Conservation (phyloP, 2,888 invertebrate genomes). For the Andrena chrysosceles region DNA sequence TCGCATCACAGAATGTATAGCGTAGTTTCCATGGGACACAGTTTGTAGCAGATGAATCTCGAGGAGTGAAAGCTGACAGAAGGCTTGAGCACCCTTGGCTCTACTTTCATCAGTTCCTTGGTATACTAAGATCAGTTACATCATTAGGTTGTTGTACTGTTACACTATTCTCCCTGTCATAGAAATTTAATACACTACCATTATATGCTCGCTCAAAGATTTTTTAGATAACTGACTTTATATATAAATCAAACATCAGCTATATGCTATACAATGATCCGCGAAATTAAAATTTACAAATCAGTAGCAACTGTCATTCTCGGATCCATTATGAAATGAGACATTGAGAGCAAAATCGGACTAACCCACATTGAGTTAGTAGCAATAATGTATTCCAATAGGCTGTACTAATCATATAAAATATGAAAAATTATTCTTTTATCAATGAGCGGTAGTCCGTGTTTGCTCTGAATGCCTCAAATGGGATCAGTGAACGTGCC, state of each 20-base stretch:
- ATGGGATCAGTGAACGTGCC: not conserved
- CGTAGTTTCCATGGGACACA: conserved; percentile 1
- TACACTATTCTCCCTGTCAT: not conserved
- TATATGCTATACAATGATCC: no score
- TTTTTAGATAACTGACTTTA: no score
- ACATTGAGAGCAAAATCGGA: no score
- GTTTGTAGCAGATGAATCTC: not conserved
- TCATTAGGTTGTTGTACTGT: not conserved
- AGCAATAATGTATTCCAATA: no score
- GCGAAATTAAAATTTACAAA: not conserved
- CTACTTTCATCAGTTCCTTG: not conserved
- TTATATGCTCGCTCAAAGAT: no score
- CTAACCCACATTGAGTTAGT: no score
- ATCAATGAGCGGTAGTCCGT: no score
- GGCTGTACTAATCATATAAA: no score
- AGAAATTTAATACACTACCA: not conserved
- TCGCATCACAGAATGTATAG: conserved; percentile 46
- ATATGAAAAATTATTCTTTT: no score
- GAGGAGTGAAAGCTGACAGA: not conserved
- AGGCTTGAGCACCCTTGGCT: not conserved
- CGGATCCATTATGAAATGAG: not conserved
- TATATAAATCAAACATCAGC: no score
- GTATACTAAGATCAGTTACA: not conserved
- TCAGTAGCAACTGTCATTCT: not conserved
- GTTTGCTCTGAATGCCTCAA: no score